phyloP scores from a whole-genome alignment of 2,113 vertebrate species.

The Cygnus buccinator region DNA sequence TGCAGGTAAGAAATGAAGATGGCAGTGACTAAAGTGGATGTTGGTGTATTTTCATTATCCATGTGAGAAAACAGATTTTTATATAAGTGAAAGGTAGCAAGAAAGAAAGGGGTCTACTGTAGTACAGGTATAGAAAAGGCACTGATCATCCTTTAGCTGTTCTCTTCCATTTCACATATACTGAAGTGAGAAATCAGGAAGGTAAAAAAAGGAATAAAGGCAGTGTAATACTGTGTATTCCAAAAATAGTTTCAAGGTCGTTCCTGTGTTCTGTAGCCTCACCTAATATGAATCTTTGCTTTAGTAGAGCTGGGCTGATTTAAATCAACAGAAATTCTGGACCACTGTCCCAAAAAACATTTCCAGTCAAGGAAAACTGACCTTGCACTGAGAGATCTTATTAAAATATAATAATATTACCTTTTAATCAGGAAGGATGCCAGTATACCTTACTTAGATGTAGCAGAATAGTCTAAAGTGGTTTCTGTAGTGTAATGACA shows the following conservation, averaged over 20 bases:
- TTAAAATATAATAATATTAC: background rate
- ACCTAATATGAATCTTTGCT: background rate
- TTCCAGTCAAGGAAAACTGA: constrained; percentile 13
- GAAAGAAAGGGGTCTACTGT: background rate
- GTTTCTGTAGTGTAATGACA: background rate
- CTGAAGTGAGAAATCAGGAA: background rate
- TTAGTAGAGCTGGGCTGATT: background rate
- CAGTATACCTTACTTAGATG: background rate
- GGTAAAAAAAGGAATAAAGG: background rate
- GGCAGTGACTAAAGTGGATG: background rate
- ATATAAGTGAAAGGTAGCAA: background rate
- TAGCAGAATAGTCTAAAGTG: background rate
- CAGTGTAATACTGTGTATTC: background rate
- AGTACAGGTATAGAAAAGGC: background rate
- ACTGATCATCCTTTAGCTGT: background rate
- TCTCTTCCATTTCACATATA: background rate
- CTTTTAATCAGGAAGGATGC: constrained; percentile 36
- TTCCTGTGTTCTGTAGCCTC: background rate
- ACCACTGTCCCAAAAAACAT: background rate
- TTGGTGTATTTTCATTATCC: background rate
- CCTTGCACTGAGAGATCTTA: background rate
- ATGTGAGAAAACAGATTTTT: background rate
- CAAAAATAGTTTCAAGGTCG: background rate
- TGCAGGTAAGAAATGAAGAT: background rate
- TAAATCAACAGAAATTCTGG: constrained; percentile 19